Evolutionary conservation across 23 tunicate species (phyloP).

Genomic region (Ciona savignyi): DNA sequence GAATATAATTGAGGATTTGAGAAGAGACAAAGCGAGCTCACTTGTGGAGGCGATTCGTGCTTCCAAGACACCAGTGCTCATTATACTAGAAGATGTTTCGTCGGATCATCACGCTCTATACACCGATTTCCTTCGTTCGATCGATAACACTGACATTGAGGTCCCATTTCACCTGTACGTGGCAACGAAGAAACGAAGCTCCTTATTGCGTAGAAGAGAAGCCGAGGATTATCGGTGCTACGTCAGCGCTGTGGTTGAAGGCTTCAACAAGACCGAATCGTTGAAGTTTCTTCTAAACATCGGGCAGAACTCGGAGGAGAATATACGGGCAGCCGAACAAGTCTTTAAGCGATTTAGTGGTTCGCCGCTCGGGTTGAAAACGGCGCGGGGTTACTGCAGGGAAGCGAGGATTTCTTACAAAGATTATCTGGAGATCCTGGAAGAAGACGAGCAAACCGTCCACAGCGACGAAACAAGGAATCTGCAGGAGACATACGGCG

Average conservation of each 20-base stretch:
- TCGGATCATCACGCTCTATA: neutral
- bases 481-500: conserved; percentile 13
- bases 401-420: conserved; percentile 9
- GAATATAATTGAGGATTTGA: conserved; percentile 3
- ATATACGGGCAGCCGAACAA: conserved; percentile 8
- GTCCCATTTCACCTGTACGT: conserved; percentile 25
- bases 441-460: conserved; percentile 14
- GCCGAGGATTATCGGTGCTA: neutral
- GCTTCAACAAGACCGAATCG: conserved; percentile 26
- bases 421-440: conserved; percentile 29
- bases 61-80: conserved; percentile 8
- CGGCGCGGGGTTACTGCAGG: conserved; percentile 29
- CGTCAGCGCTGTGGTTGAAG: conserved; percentile 5
- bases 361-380: conserved; percentile 30
- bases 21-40: conserved; percentile 5
- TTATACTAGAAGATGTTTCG: conserved; percentile 33
- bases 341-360: conserved; percentile 36
- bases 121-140: conserved; percentile 5
- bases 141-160: neutral
- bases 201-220: neutral
- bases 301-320: neutral
- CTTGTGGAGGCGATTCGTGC: conserved; percentile 10
- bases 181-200: conserved; percentile 1
- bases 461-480: neutral
- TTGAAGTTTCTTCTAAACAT: conserved; percentile 7